phyloP scores from a whole-genome alignment of 2,113 vertebrate genomes.

The Datnioides undecimradiatus region DNA sequence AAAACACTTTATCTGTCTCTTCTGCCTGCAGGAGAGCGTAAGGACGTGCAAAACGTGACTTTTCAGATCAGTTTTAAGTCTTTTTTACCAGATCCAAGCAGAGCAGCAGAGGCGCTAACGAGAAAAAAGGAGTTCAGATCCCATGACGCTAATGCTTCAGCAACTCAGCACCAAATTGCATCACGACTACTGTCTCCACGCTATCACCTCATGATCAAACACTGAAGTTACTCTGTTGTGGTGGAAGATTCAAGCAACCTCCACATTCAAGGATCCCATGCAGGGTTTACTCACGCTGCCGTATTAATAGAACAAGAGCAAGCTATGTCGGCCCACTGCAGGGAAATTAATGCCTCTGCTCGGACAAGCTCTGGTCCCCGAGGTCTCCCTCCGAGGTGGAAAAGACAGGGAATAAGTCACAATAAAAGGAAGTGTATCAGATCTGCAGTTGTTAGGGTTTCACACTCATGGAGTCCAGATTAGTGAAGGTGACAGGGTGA shows the following conservation, averaged over 20 bases:
- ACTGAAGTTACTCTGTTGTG: not conserved
- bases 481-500: slow-evolving; percentile 13
- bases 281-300: not conserved
- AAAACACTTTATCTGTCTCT: not conserved
- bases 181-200: not conserved
- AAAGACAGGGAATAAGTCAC: slow-evolving; percentile 39
- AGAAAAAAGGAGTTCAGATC: slow-evolving; percentile 36
- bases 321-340: slow-evolving; percentile 38
- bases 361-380: slow-evolving; percentile 48
- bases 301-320: slow-evolving; percentile 37
- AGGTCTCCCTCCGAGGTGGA: slow-evolving; percentile 31
- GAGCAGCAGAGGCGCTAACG: slow-evolving; percentile 32
- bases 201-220: not conserved
- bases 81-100: slow-evolving; percentile 1
- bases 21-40: not conserved
- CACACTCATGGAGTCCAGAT: slow-evolving; percentile 22
- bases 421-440: slow-evolving; percentile 28
- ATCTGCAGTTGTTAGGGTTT: slow-evolving; percentile 26
- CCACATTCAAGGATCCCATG: slow-evolving; percentile 41
- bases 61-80: slow-evolving; percentile 16
- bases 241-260: not conserved
- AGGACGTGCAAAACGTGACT: not conserved
- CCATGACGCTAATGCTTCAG: slow-evolving; percentile 11
- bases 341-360: slow-evolving; percentile 46
- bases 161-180: slow-evolving; percentile 9